Percentiles rank a stretch among this genome's conserved stretches.
These are phyloP conservation scores for Nineta flava DNA, from an alignment of 2,888 invertebrate species.

Conservation along the genomic window DNA sequence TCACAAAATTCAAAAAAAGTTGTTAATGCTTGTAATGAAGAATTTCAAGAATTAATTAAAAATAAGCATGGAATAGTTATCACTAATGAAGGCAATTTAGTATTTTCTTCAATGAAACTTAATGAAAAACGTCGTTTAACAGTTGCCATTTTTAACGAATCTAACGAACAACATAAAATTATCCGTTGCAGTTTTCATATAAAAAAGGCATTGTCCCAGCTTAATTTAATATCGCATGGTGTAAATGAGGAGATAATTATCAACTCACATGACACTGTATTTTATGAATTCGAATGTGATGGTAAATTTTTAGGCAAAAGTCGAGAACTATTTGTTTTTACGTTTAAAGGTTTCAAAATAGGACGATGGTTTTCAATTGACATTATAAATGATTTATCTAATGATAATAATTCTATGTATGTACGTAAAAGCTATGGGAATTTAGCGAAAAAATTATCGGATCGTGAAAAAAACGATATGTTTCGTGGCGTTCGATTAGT, in stretches of 20 bases:
- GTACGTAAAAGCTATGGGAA: constrained; percentile 1
- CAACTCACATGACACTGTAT: constrained; percentile 26
- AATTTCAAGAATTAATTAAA: constrained; percentile 17
- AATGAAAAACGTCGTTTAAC: constrained; percentile 27
- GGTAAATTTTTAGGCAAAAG: constrained; percentile 43
- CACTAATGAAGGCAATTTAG: constrained; percentile 28
- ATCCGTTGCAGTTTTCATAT: constrained; percentile 34
- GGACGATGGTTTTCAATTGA: constrained; percentile 39
- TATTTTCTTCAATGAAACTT: constrained; percentile 23
- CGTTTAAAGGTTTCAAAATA: constrained; percentile 43
- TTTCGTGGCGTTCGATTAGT: constrained; percentile 35
- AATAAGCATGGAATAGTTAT: constrained; percentile 36
- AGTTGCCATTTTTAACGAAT: constrained; percentile 32
- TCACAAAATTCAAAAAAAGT: constrained; percentile 9
- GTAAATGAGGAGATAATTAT: constrained; percentile 25
- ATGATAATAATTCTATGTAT: constrained; percentile 14
- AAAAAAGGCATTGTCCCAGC: constrained; percentile 34
- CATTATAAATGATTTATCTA: constrained; percentile 21
- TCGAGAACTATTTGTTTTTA: constrained; percentile 41
- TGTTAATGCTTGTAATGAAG: constrained; percentile 7
- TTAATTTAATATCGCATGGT: constrained; percentile 28
- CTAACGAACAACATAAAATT: constrained; percentile 26
- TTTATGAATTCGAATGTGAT: constrained; percentile 32
- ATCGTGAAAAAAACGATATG: constrained; percentile 8
- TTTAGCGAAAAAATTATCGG: background rate